A percentile compares a stretch with the other conserved stretches of the same genome.
Evolutionary conservation across 2,113 vertebrate genomes (phyloP).

Genomic region (Tyrannus savana): DNA sequence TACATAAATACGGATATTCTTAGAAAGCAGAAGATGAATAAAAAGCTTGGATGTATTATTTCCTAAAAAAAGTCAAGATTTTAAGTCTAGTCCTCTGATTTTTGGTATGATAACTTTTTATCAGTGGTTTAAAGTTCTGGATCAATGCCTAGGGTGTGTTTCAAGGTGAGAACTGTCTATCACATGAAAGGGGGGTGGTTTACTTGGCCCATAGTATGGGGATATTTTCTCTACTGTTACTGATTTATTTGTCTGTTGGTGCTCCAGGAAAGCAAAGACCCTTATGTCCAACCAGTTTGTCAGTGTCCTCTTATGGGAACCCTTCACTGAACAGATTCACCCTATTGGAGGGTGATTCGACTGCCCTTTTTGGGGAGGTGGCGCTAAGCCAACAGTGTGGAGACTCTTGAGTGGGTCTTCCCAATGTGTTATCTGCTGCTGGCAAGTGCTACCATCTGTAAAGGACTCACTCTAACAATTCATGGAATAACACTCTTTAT

Average conservation of each 20-base stretch:
- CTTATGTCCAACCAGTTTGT: neutral
- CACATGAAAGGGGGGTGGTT: neutral
- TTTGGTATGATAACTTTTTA: neutral
- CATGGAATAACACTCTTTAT: neutral
- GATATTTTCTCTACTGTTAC: neutral
- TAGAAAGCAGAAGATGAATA: neutral
- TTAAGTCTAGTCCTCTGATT: neutral
- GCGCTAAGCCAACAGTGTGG: neutral
- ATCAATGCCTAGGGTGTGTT: neutral
- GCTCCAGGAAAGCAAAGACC: neutral
- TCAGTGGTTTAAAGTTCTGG: neutral
- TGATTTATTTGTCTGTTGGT: neutral
- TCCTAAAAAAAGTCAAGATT: neutral
- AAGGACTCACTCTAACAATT: neutral
- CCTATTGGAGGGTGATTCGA: neutral
- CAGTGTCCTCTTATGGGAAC: neutral
- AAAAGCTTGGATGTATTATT: neutral
- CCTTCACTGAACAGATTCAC: neutral
- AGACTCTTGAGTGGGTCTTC: neutral
- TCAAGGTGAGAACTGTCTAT: neutral
- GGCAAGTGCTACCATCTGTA: neutral
- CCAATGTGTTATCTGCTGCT: neutral
- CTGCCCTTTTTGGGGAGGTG: neutral
- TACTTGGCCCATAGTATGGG: neutral
- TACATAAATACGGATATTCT: neutral